Base-by-base conservation (phyloP, 64 coral and sea anemone species). In the Pocillopora verrucosa region DNA sequence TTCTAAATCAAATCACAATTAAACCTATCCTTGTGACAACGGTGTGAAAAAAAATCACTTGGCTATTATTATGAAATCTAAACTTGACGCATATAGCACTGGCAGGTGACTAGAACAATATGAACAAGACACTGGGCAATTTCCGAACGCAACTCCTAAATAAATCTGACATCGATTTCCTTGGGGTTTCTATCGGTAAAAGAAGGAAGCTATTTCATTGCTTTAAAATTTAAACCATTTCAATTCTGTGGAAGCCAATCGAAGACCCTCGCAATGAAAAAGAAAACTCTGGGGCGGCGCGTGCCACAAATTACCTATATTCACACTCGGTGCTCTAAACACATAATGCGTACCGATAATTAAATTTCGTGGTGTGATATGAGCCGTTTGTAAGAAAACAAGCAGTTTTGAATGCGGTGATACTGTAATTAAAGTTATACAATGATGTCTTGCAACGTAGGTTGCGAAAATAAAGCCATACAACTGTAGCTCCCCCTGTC, bases 321-420 rank as follows among this genome's bases (percentile, higher is more conserved):
- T 76, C 68, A 58, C 72, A 76, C 61, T 84, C 78, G 84, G 83
- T 79, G 88, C 65, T 34, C 87, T 89, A 89, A 93, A 75, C 82
- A 89, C 72, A 93, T 93, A 93, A 93, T 63, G 38, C 79, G 65
- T 88, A 72, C 82, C 58, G 90, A 92, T 96, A 96, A 96, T 96
- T 96, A 92, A 96, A 96, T 96, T 96, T 96, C 81, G 79, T 89
- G 59, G 86, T 77, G 86, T 83, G 83, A 92, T 87, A 88, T 96
- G 76, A 92, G 75, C 59, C 94, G 60, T 87, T 96, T 92, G 87
- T 88, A 92, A 89, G 83, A 90, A 92, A 91, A 79, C 91, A 92
- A 85, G 70, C 41, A 41, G 58, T 88, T 76, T 74, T 86, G 57
- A 74, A 90, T 86, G 59, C 76, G 74, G 82, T 89, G 82, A 87